Conservation (phyloP, 53 echinoderm and acorn worm genomes). For the Arbacia lixula region DNA sequence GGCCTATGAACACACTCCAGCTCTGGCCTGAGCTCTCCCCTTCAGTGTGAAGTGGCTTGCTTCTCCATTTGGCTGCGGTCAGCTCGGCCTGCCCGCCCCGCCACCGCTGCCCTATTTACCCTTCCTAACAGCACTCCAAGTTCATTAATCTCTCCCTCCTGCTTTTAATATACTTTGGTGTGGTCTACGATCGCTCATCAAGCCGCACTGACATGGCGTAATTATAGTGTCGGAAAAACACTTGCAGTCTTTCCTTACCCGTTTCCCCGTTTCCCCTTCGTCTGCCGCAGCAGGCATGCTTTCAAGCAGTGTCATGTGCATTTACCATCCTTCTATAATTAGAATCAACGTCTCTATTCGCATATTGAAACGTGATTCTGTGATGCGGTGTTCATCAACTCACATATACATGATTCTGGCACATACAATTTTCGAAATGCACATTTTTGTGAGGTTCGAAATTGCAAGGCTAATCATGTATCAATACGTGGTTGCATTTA, state of each 20-base stretch:
- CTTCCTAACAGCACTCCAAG: slow-evolving; percentile 24
- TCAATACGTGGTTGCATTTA: no score
- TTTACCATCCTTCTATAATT: no score
- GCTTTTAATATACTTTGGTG: slow-evolving; percentile 38
- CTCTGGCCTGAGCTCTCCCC: no score
- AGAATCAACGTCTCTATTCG: no score
- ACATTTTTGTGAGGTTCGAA: no score
- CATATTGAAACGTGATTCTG: no score
- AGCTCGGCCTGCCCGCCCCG: background rate
- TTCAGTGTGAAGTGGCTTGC: slow-evolving; percentile 16
- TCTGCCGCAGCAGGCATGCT: background rate
- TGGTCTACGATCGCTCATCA: slow-evolving; percentile 31
- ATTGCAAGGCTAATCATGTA: no score
- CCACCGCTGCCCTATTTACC: background rate
- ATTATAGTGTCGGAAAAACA: slow-evolving; percentile 42
- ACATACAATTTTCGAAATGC: no score
- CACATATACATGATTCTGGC: no score
- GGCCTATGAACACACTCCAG: no score
- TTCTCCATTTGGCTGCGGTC: background rate
- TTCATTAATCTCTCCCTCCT: slow-evolving; percentile 29
- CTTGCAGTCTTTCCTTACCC: slow-evolving; percentile 17
- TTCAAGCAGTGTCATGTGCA: no score
- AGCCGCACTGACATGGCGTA: slow-evolving; percentile 24
- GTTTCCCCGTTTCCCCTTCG: background rate
- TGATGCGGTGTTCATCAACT: no score